A percentile compares a stretch with the other conserved stretches of the same genome.
These are phyloP conservation scores for Phthorimaea operculella DNA, from an alignment of 1,140 invertebrate species.

Conservation along the genomic window DNA sequence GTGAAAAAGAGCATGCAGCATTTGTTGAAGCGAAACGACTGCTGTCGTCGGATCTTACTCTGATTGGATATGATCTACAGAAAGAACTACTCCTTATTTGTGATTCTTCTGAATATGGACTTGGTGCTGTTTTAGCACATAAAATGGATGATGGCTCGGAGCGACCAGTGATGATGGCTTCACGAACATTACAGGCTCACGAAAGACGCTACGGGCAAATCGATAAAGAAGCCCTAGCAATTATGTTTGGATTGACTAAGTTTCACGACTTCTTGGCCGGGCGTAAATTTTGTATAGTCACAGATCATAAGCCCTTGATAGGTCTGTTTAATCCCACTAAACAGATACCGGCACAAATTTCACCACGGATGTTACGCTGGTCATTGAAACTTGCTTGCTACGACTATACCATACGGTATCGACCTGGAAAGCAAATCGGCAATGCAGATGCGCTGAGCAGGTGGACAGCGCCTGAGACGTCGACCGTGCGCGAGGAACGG, in stretches of 20 bases:
- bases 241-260: constrained; percentile 45
- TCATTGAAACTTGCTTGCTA: constrained; percentile 19
- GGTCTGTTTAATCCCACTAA: constrained; percentile 12
- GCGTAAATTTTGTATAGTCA: constrained; percentile 11
- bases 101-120: constrained; percentile 6
- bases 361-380: constrained; percentile 25
- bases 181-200: constrained; percentile 19
- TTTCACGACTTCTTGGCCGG: constrained; percentile 46
- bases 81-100: constrained; percentile 12
- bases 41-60: constrained; percentile 17
- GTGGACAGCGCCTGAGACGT: constrained; percentile 4
- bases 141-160: constrained; percentile 27
- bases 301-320: constrained; percentile 27
- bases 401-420: constrained; percentile 20
- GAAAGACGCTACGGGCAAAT: constrained; percentile 17
- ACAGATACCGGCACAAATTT: constrained; percentile 15
- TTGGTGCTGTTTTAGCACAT: constrained; percentile 6
- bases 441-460: constrained; percentile 10
- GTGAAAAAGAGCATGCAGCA: constrained; percentile 7
- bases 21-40: constrained; percentile 17
- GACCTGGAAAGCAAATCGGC: constrained; percentile 12
- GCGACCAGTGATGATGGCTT: constrained; percentile 55
- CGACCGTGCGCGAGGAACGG: neutral
- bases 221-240: constrained; percentile 50
- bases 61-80: constrained; percentile 19